phyloP scores from a whole-genome alignment of 1,140 invertebrate species.

The Neodiprion pinetum region DNA sequence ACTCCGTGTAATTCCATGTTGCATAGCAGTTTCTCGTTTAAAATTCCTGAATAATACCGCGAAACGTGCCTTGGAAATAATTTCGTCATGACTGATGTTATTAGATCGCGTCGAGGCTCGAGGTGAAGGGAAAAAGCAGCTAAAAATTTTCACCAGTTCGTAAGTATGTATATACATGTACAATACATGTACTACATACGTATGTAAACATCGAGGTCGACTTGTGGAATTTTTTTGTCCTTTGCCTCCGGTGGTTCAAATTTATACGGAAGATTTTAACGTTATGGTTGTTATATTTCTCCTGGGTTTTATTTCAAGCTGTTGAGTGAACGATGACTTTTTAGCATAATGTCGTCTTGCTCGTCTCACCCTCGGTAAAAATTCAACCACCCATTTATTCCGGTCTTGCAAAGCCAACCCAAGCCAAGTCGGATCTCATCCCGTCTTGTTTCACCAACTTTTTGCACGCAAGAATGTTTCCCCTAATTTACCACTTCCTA shows the following conservation, averaged over 20 bases:
- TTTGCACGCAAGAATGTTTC: background rate
- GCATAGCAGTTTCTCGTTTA: constrained; percentile 15
- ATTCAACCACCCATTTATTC: background rate
- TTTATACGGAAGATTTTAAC: background rate
- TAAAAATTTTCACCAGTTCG: background rate
- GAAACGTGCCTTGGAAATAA: constrained; percentile 14
- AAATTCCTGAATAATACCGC: constrained; percentile 9
- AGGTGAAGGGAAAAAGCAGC: background rate
- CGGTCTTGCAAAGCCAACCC: background rate
- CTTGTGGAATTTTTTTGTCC: background rate
- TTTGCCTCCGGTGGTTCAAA: background rate
- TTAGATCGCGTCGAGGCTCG: background rate
- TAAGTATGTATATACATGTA: too few species aligned
- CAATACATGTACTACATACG: too few species aligned
- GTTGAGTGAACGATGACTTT: constrained; percentile 4
- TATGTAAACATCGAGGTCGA: background rate
- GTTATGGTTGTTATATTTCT: background rate
- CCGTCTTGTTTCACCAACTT: background rate
- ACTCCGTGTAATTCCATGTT: background rate
- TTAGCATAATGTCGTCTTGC: constrained; percentile 1
- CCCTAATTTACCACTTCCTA: background rate
- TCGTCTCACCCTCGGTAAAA: background rate
- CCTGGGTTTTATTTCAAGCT: constrained; percentile 2
- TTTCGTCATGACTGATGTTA: constrained; percentile 18
- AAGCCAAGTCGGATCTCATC: background rate